Percentiles rank a stretch among this genome's conserved stretches.
Conservation (phyloP, 2,888 invertebrate species). For the Resseliella maxima region DNA sequence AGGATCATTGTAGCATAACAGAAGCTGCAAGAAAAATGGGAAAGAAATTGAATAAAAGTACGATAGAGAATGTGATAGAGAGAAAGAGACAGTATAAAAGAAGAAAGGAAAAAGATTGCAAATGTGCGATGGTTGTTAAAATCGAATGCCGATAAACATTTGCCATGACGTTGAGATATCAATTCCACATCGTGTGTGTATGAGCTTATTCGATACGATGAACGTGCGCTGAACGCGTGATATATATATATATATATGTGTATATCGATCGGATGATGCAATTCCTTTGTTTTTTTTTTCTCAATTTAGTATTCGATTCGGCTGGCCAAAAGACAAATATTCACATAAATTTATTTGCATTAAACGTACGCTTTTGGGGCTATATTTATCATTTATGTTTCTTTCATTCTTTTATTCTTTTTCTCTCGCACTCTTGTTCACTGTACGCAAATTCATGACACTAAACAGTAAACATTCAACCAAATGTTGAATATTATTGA, state of each 20-base stretch:
- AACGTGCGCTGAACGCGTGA: neutral
- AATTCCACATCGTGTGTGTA: neutral
- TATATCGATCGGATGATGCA: neutral
- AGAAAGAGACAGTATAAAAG: neutral
- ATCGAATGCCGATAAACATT: neutral
- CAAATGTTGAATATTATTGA: neutral
- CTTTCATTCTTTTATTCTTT: neutral
- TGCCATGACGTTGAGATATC: neutral
- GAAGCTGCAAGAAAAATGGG: neutral
- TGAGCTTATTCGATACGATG: neutral
- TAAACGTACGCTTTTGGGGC: neutral
- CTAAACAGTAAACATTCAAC: neutral
- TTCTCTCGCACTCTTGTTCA: neutral
- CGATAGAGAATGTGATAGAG: neutral
- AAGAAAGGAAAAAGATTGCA: no score
- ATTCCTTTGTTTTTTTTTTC: neutral
- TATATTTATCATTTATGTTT: neutral
- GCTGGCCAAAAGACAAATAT: neutral
- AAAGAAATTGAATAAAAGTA: neutral
- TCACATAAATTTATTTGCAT: slow-evolving; percentile 24
- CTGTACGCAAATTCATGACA: neutral
- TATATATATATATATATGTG: no score
- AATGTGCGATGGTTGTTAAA: neutral
- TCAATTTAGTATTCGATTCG: neutral
- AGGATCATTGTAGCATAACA: slow-evolving; percentile 30